Conservation (phyloP, 2,888 invertebrate genomes). For the Alsophila aescularia region DNA sequence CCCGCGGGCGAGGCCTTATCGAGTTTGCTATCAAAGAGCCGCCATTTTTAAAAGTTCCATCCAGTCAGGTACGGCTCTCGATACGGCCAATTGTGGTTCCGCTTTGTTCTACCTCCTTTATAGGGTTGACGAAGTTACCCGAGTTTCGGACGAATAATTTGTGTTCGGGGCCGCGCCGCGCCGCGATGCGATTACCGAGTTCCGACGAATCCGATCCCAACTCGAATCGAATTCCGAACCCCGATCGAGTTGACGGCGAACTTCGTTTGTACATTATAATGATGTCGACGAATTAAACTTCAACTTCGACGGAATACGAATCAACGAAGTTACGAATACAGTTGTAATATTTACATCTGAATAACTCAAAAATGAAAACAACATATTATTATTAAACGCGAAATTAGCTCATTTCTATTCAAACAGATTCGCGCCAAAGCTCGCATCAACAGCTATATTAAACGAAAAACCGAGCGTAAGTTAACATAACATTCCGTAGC, state of each 20-base stretch:
- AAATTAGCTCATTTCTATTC: constrained; percentile 36
- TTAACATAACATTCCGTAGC: constrained; percentile 66
- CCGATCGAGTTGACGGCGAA: constrained; percentile 58
- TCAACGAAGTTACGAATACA: constrained; percentile 37
- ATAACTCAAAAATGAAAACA: constrained; percentile 35
- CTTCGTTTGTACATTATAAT: constrained; percentile 65
- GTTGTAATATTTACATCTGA: constrained; percentile 31
- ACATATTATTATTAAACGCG: constrained; percentile 14
- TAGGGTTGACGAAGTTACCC: constrained; percentile 79
- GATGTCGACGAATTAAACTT: constrained; percentile 63
- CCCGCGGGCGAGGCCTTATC: constrained; percentile 78
- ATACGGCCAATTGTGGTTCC: constrained; percentile 78
- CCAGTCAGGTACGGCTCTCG: constrained; percentile 68
- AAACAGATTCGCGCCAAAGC: constrained; percentile 29
- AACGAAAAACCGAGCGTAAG: constrained; percentile 76
- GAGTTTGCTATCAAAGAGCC: constrained; percentile 80
- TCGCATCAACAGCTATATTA: constrained; percentile 74
- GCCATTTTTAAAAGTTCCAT: constrained; percentile 81
- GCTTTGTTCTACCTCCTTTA: constrained; percentile 81
- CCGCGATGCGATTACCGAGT: constrained; percentile 76
- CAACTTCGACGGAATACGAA: constrained; percentile 63
- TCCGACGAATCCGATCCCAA: constrained; percentile 70
- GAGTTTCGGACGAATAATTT: constrained; percentile 81
- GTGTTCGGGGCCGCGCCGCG: constrained; percentile 78
- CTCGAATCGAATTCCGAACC: constrained; percentile 68